Conservation (phyloP, 2,797 vertebrate genomes). For the Cynodonichthys magdalenae region DNA sequence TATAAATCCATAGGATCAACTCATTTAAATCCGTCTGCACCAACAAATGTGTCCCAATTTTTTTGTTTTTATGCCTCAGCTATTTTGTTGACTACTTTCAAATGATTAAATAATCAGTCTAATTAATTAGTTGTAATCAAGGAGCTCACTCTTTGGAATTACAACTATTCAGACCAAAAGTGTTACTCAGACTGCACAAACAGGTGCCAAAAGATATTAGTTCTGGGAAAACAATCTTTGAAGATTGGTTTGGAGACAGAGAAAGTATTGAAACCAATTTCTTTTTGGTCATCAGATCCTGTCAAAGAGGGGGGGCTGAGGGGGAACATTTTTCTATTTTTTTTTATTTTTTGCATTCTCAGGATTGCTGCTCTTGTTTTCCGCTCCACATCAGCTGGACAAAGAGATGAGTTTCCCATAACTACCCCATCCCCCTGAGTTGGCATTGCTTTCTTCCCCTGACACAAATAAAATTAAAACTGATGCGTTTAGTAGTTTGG, state of each 20-base stretch:
- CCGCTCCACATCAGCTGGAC: slow-evolving; percentile 80
- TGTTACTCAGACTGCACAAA: not conserved
- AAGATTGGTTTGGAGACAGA: not conserved
- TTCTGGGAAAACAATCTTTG: not conserved
- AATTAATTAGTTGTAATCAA: not conserved
- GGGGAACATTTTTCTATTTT: not conserved
- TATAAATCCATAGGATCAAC: not conserved
- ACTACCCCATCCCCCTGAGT: slow-evolving; percentile 23
- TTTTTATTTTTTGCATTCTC: slow-evolving; percentile 53
- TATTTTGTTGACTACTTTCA: not conserved
- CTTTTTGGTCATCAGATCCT: slow-evolving; percentile 21
- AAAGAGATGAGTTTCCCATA: slow-evolving; percentile 70
- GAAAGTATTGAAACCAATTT: slow-evolving; percentile 10
- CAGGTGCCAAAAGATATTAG: not conserved
- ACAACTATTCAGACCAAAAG: not conserved
- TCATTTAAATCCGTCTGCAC: not conserved
- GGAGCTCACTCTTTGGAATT: not conserved
- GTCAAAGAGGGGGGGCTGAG: slow-evolving; percentile 4
- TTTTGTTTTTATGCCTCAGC: not conserved
- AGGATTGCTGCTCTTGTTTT: slow-evolving; percentile 78
- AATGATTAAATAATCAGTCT: not conserved
- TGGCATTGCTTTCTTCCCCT: slow-evolving; percentile 10
- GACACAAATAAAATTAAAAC: slow-evolving; percentile 22
- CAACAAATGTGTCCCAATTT: not conserved
- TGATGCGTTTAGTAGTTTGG: slow-evolving; percentile 2